Evolutionary conservation across 1,140 invertebrate genomes (phyloP), one percentile per base, ranked within the genome.

Genomic region (Penaeus chinensis): DNA sequence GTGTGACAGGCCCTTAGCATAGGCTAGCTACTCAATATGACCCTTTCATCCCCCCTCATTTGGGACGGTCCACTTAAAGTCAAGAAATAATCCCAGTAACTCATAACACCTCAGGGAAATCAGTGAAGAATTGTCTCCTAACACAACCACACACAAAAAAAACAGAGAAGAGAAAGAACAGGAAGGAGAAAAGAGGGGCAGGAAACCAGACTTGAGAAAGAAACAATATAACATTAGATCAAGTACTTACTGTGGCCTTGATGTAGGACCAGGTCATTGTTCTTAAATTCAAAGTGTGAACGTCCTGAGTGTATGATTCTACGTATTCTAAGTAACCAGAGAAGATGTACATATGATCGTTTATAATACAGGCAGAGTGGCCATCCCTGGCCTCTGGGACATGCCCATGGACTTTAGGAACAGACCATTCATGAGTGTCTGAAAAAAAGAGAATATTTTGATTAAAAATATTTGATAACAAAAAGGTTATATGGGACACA

Each of bases 271-370:
- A 98, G 19, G 93, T 92, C 92, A 96, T 93, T 47, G 94, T 96
- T 32, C 94, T 92, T 85, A 98, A 94, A 93, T 97, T 94, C 27
- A 97, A 93, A 37, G 93, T 93, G 92, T 96, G 95, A 7, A 97
- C 94, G 90, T 96, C 95, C 92, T 96, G 95, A 32, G 96, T 95
- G 92, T 97, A 98, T 88, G 92, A 96, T 95, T 85, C 88, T 65
- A 82, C 42, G 47, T 81, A 85, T 42, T 89, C 88, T 63, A 89
- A 69, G 92, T 95, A 98, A 11, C 97, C 97, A 37, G 97, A 97
- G 93, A 97, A 98, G 83, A 98, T 95, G 91, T 95, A 97, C 97
- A 98, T 98, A 90, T 94, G 94, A 91, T 96, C 93, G 85, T 94
- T 93, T 86, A 97, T 95, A 16, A 98, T 93, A 92, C 96, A 97